Percentiles rank a stretch among this genome's conserved stretches.
Conservation (phyloP, 2,888 invertebrate species). For the Leptopilina myrica region DNA sequence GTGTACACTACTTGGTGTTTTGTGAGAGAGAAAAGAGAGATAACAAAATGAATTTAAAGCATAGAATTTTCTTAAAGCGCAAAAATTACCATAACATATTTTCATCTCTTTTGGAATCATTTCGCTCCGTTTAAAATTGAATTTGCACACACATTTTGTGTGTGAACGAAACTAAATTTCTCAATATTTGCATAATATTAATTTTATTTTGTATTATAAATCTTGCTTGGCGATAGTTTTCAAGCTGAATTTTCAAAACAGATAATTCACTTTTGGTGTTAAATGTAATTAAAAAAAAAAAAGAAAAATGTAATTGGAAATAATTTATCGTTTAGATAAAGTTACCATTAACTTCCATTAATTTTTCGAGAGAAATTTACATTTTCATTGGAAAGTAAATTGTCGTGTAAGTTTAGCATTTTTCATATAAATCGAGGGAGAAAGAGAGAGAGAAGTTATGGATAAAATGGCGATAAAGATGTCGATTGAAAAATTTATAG, state of each 20-base stretch:
- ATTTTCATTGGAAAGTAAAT: neutral
- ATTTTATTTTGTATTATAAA: neutral
- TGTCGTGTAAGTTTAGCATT: neutral
- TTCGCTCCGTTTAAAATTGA: too few species aligned
- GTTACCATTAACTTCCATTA: neutral
- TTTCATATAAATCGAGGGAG: neutral
- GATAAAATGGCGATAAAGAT: neutral
- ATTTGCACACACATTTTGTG: constrained; percentile 12
- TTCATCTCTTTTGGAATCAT: neutral
- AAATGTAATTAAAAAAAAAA: constrained; percentile 6
- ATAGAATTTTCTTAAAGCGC: neutral
- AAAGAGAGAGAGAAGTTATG: neutral
- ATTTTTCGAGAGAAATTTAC: constrained; percentile 7
- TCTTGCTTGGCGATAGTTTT: neutral
- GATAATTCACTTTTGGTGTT: neutral
- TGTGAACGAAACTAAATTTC: neutral
- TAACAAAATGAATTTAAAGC: constrained; percentile 22
- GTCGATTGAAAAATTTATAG: neutral
- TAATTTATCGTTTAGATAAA: constrained; percentile 9
- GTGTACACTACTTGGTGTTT: constrained; percentile 27
- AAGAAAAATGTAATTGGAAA: neutral
- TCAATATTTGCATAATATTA: too few species aligned
- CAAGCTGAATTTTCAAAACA: neutral
- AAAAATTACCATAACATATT: constrained; percentile 29
- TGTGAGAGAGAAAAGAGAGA: neutral